Base-by-base conservation (phyloP, 2,113 vertebrate genomes). In the Sigmodon hispidus region DNA sequence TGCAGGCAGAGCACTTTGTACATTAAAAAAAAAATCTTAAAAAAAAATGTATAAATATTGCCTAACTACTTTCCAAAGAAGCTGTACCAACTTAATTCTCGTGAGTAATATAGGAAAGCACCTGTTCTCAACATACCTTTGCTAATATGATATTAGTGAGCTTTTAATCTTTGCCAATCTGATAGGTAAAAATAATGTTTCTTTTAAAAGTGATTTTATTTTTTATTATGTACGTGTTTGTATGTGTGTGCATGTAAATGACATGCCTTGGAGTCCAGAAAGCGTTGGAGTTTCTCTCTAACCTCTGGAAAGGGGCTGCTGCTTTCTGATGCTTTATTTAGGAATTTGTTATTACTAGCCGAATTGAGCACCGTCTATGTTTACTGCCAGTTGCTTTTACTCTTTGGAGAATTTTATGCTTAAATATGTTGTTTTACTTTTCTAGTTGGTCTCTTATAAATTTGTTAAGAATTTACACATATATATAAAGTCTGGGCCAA, bases 41-140 rank as follows among this genome's bases (percentile, higher is more conserved):
- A n/a, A n/a, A n/a, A n/a, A n/a, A n/a, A n/a, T n/a, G n/a, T n/a
- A 76, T 94, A 91, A 93, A 70, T 94, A 91, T 72, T 91, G 75
- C 87, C 40, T 88, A n/a, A 87, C 69, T 67, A 19, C 73, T 76
- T 96, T 93, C 45, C 50, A 70, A 65, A 96, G 72, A 92, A 40
- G 19, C 67, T 93, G 45, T 65, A 40, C 88, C 85, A 89, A 7
- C 48, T 92, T 93, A 48, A 36, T 89, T 94, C n/a, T 79, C 31
- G 65, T 75, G 89, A 91, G 9, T 65, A 43, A 69, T 43, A 31
- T 48, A n/a, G 80, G 45, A 77, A 73, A 81, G 24, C 69, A 21
- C 61, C 57, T 85, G 13, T 95, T 94, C 89, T n/a, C 12, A 63
- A 31, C 21, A 57, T 6, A n/a, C 55, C 87, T n/a, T 89, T 93